phyloP scores from a whole-genome alignment of 1,140 invertebrate species.

The Scylla paramamosain region DNA sequence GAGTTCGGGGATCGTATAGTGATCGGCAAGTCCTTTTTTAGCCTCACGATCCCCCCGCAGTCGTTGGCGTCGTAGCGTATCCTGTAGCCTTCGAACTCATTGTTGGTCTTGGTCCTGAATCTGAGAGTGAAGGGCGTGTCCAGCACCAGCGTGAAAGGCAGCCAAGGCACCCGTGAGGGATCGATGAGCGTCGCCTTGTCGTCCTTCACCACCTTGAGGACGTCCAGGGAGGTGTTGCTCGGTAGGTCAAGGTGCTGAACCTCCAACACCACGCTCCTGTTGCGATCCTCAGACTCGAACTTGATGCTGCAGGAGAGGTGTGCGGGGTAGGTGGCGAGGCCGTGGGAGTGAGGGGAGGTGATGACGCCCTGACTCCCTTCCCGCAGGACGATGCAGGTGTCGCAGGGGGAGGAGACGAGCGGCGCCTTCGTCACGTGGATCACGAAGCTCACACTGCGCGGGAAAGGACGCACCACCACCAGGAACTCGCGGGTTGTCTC shows the following conservation, averaged over 20 bases:
- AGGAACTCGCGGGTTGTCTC: conserved; percentile 61
- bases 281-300: conserved; percentile 41
- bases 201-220: conserved; percentile 37
- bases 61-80: conserved; percentile 58
- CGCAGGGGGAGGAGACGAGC: conserved; percentile 33
- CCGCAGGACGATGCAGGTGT: conserved; percentile 39
- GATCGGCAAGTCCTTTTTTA: conserved; percentile 16
- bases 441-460: conserved; percentile 46
- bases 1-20: conserved; percentile 39
- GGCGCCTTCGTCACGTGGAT: conserved; percentile 35
- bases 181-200: conserved; percentile 24
- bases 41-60: conserved; percentile 55
- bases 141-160: conserved; percentile 41
- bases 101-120: conserved; percentile 38
- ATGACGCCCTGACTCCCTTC: conserved; percentile 34
- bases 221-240: conserved; percentile 54
- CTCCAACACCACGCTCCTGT: conserved; percentile 49
- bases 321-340: conserved; percentile 52
- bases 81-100: conserved; percentile 57
- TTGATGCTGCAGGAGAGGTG: conserved; percentile 54
- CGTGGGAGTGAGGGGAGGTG: not conserved
- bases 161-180: not conserved
- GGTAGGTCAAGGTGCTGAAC: conserved; percentile 48
- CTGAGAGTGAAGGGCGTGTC: conserved; percentile 57
- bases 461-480: conserved; percentile 51